Percentiles rank a stretch among this genome's conserved stretches.
Conservation (phyloP, 2,888 invertebrate genomes). For the Disparrhopalites patrizii region DNA sequence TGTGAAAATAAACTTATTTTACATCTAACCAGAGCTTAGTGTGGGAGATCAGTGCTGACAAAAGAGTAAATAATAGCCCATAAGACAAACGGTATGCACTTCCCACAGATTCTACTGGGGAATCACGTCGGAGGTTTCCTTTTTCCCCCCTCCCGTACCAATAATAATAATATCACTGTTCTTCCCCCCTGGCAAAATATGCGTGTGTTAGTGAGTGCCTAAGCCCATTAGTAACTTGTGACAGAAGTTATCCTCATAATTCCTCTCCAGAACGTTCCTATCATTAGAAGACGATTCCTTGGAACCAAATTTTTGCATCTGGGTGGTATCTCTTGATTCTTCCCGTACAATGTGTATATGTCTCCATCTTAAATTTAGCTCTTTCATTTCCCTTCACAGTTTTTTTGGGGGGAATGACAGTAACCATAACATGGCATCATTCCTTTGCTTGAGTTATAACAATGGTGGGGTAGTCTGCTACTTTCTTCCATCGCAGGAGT, state of each 20-base stretch:
- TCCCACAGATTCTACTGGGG: not conserved
- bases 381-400: too few species aligned
- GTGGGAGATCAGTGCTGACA: slow-evolving; percentile 18
- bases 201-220: slow-evolving; percentile 28
- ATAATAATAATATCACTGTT: too few species aligned
- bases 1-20: too few species aligned
- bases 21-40: not conserved
- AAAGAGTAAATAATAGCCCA: slow-evolving; percentile 5
- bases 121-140: not conserved
- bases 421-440: too few species aligned
- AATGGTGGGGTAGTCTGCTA: too few species aligned
- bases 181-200: slow-evolving; percentile 24
- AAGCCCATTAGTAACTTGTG: slow-evolving; percentile 35
- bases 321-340: slow-evolving; percentile 31
- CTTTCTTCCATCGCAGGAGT: too few species aligned
- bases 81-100: not conserved
- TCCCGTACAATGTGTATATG: too few species aligned
- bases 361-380: too few species aligned
- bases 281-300: slow-evolving; percentile 21
- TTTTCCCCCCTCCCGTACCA: too few species aligned
- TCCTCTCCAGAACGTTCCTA: slow-evolving; percentile 12
- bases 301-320: slow-evolving; percentile 41
- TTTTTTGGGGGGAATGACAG: too few species aligned
- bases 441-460: too few species aligned
- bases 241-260: slow-evolving; percentile 29